Conservation (phyloP, 2,113 vertebrate species). For the Paracanthobrama guichenoti region DNA sequence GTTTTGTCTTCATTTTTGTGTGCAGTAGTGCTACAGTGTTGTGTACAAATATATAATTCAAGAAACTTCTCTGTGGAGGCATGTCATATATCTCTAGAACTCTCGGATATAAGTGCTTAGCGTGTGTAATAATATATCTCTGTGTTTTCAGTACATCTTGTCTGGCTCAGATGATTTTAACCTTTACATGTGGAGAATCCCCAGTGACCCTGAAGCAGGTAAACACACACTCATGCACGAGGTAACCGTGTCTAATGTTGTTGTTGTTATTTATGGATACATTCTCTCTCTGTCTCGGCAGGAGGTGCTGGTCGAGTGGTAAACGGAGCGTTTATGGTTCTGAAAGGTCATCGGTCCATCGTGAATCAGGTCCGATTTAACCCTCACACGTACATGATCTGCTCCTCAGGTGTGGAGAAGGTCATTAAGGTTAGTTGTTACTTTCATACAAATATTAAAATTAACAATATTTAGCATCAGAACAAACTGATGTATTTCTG, state of each 20-base stretch:
- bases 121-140: conserved; percentile 29
- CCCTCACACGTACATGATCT: conserved; percentile 98
- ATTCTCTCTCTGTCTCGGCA: conserved; percentile 61
- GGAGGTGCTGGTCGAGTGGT: conserved; percentile 93
- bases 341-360: conserved; percentile 97
- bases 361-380: conserved; percentile 99
- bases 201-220: conserved; percentile 95
- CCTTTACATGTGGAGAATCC: conserved; percentile 99
- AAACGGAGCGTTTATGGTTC: conserved; percentile 95
- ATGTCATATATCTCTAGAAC: background rate
- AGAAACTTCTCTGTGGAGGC: background rate
- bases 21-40: background rate
- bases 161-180: conserved; percentile 99
- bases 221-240: conserved; percentile 35
- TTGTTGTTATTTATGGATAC: background rate
- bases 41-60: background rate
- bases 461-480: background rate
- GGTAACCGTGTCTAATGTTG: background rate
- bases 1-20: too few relatives aligned
- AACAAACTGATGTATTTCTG: background rate
- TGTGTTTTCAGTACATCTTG: conserved; percentile 86
- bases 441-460: background rate
- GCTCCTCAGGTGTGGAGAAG: conserved; percentile 98
- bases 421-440: conserved; percentile 94
- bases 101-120: background rate